Conservation (phyloP, 1,140 invertebrate genomes). For the Drosophila ogumai region DNA sequence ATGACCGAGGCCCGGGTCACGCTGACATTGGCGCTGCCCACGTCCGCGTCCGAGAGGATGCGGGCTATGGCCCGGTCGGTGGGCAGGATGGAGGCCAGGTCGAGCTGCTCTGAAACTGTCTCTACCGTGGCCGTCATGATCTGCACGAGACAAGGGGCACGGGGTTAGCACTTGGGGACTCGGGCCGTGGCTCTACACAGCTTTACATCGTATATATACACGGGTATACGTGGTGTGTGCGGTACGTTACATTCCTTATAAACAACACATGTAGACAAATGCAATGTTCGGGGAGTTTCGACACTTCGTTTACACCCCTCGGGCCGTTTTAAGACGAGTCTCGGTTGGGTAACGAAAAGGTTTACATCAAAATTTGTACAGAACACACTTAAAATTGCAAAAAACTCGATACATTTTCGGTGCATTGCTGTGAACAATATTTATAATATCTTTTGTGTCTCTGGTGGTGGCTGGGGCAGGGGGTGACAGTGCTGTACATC, state of each 20-base stretch:
- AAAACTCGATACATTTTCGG: slow-evolving; percentile 53
- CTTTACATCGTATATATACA: slow-evolving; percentile 57
- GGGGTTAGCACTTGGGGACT: slow-evolving; percentile 10
- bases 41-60: slow-evolving; percentile 95
- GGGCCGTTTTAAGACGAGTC: slow-evolving; percentile 34
- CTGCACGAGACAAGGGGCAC: slow-evolving; percentile 85
- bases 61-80: slow-evolving; percentile 93
- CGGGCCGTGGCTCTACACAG: slow-evolving; percentile 13
- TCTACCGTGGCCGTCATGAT: slow-evolving; percentile 97
- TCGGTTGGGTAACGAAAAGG: slow-evolving; percentile 35
- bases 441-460: slow-evolving; percentile 15
- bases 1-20: slow-evolving; percentile 82
- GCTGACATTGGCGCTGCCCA: slow-evolving; percentile 86
- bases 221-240: slow-evolving; percentile 53
- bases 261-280: slow-evolving; percentile 70
- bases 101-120: slow-evolving; percentile 94
- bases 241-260: slow-evolving; percentile 68
- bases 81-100: slow-evolving; percentile 92
- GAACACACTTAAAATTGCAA: slow-evolving; percentile 65
- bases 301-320: slow-evolving; percentile 57
- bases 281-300: slow-evolving; percentile 43
- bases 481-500: slow-evolving; percentile 68
- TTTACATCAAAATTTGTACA: slow-evolving; percentile 63
- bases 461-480: slow-evolving; percentile 8
- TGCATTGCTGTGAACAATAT: slow-evolving; percentile 52